phyloP scores from a whole-genome alignment of 2,888 invertebrate species.

The Phyllotreta striolata region DNA sequence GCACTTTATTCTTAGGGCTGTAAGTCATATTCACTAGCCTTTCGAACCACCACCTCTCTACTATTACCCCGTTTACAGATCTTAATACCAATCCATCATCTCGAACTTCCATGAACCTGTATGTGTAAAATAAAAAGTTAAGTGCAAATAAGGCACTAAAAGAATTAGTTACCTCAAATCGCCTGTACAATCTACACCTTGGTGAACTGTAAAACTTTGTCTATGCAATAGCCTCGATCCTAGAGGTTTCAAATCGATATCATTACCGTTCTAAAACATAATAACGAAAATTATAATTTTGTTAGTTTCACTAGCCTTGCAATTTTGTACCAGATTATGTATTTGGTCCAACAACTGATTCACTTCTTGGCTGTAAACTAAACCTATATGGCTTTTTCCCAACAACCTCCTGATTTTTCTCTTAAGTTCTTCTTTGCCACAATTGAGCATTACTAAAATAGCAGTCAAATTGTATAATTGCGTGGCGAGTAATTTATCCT shows the following conservation, averaged over 20 bases:
- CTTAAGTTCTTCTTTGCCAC: conserved; percentile 82
- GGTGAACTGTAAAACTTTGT: conserved; percentile 97
- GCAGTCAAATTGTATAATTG: conserved; percentile 96
- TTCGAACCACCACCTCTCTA: conserved; percentile 99
- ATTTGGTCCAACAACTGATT: conserved; percentile 96
- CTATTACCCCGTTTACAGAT: conserved; percentile 84
- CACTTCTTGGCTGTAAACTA: conserved; percentile 97
- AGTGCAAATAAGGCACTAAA: neutral
- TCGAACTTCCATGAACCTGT: conserved; percentile 86
- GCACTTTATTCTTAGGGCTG: conserved; percentile 96
- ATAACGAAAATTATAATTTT: conserved; percentile 4
- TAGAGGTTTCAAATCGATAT: conserved; percentile 95
- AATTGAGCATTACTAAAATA: conserved; percentile 92
- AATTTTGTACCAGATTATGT: conserved; percentile 79
- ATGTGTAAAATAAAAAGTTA: neutral
- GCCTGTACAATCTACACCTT: conserved; percentile 91
- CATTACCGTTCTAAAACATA: conserved; percentile 87
- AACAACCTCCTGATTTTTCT: conserved; percentile 89
- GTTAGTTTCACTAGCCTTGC: neutral
- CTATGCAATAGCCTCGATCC: conserved; percentile 95
- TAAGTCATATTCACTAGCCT: conserved; percentile 99
- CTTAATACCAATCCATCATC: conserved; percentile 92
- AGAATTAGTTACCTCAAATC: conserved; percentile 67
- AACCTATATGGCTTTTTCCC: conserved; percentile 98
- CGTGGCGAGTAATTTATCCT: conserved; percentile 93